Percentiles rank a stretch among this genome's conserved stretches.
Conservation (phyloP, 2,797 vertebrate genomes). For the Coendou prehensilis region DNA sequence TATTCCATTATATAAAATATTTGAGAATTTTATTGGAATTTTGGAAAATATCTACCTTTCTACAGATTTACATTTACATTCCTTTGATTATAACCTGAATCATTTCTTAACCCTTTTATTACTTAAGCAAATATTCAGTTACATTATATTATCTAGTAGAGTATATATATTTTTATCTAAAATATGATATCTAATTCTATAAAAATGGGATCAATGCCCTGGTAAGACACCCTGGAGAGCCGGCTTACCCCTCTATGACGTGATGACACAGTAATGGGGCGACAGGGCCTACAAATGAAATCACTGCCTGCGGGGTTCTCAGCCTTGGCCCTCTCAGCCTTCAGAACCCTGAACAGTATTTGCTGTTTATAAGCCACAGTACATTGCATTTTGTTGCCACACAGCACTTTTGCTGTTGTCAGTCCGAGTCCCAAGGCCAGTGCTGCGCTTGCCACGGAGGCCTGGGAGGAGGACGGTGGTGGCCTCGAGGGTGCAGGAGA, state of each 20-base stretch:
- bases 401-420: too few species aligned
- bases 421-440: too few species aligned
- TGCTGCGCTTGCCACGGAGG: too few species aligned
- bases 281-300: not conserved
- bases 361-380: not conserved
- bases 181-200: slow-evolving; percentile 56
- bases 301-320: not conserved
- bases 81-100: slow-evolving; percentile 36
- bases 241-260: not conserved
- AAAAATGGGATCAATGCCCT: not conserved
- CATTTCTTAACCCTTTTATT: slow-evolving; percentile 54
- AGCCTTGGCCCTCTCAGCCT: not conserved
- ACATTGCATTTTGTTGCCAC: fast-evolving
- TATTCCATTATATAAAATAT: slow-evolving; percentile 35
- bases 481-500: too few species aligned
- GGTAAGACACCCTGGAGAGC: not conserved
- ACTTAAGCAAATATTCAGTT: slow-evolving; percentile 46
- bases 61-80: slow-evolving; percentile 51
- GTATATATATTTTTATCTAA: slow-evolving; percentile 62
- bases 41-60: slow-evolving; percentile 59
- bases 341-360: not conserved
- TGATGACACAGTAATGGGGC: not conserved
- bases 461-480: too few species aligned
- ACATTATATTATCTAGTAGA: slow-evolving; percentile 40
- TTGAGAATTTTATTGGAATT: slow-evolving; percentile 29